Conservation (phyloP, 2,797 vertebrate species). For the Lithobates sylvaticus region DNA sequence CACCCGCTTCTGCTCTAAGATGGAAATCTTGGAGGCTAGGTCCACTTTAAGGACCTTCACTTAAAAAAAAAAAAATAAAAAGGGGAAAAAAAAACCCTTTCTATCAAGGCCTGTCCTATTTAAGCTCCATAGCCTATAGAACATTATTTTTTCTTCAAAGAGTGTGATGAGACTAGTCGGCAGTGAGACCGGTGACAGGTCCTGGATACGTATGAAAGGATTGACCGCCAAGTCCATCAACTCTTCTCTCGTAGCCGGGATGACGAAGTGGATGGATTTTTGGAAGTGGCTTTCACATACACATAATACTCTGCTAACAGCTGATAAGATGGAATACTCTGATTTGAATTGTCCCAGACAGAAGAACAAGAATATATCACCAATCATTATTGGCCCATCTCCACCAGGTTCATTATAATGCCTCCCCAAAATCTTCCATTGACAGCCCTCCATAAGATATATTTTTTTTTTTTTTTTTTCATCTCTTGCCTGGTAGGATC, state of each 20-base stretch:
- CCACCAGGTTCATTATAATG: not conserved
- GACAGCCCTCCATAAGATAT: not conserved
- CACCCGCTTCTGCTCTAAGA: no score
- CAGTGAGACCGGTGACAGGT: not conserved
- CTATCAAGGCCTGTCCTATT: no score
- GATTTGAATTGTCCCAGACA: conserved; percentile 9
- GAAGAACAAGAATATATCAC: not conserved
- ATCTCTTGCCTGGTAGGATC: conserved; percentile 7
- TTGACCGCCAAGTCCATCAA: not conserved
- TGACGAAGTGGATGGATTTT: conserved; percentile 9
- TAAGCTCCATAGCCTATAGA: no score
- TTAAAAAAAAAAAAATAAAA: no score
- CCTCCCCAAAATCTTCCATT: not conserved
- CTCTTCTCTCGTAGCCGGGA: not conserved
- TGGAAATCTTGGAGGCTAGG: no score
- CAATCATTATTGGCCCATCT: not conserved
- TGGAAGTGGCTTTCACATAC: conserved; percentile 13
- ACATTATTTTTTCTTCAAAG: no score
- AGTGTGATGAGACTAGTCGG: no score
- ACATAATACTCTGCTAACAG: conserved; percentile 56
- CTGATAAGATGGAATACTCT: conserved; percentile 25
- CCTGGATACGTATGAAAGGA: conserved; percentile 40
- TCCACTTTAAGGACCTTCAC: no score
- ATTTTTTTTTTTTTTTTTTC: no score
- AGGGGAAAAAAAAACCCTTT: no score